Conservation (phyloP, 2,113 vertebrate genomes). For the Furnarius figulus region DNA sequence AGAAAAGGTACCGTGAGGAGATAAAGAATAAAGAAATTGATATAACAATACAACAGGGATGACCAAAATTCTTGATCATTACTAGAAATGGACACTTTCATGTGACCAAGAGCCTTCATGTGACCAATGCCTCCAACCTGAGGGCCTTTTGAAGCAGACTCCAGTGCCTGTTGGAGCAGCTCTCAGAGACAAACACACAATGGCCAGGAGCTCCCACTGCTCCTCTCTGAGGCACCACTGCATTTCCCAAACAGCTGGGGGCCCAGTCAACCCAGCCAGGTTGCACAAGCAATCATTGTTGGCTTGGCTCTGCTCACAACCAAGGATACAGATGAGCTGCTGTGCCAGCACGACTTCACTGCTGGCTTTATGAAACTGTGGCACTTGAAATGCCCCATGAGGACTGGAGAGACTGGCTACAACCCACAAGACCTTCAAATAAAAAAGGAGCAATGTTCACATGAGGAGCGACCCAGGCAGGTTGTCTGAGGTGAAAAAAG, state of each 20-base stretch:
- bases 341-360: background rate
- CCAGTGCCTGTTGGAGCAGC: background rate
- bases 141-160: background rate
- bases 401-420: background rate
- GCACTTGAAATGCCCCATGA: background rate
- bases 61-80: background rate
- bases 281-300: background rate
- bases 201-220: background rate
- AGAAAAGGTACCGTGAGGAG: background rate
- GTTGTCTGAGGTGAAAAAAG: background rate
- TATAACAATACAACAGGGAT: background rate
- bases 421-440: background rate
- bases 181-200: background rate
- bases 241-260: background rate
- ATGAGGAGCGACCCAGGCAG: background rate
- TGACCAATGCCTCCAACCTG: rapidly evolving
- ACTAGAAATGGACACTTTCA: background rate
- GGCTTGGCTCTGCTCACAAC: background rate
- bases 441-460: background rate
- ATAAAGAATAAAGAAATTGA: background rate
- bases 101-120: background rate
- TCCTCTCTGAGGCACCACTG: background rate
- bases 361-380: background rate
- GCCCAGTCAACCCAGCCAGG: background rate
- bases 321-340: background rate